Base-by-base conservation (phyloP, 2,113 vertebrate genomes). In the Alouatta palliata region DNA sequence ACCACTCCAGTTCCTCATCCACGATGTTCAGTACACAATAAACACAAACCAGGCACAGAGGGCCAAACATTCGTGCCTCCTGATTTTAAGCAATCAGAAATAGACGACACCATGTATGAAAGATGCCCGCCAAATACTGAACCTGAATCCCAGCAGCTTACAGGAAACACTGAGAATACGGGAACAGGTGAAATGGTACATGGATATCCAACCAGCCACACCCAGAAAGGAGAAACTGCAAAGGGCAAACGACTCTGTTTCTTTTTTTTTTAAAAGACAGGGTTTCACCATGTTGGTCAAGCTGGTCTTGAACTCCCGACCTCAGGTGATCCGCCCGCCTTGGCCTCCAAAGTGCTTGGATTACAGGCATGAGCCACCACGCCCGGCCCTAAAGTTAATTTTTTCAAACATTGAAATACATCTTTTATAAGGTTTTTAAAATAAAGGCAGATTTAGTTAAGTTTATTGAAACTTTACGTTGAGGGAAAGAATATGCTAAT, bases 391-490 rank as follows among this genome's bases (percentile, higher is more conserved):
- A 64, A 64, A 96, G 97, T 98, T 98, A 97, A 97, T 98, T 98
- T 95, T 98, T 98, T 97, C 98, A 98, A 97, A 97, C 98, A 98
- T 97, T 99, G 96, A 98, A 98, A 97, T 98, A 96, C 98, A 98
- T 98, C 96, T 99, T 99, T 98, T 98, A 98, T 97, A 98, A 98
- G 96, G 97, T 98, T 98, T 99, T 99, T 98, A 30, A 92, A 97
- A 98, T 98, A 98, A 98, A 90, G 98, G 98, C 97, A 91, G 97
- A 98, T 97, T 37, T 83, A 98, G 97, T 98, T 40, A 6, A 96
- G 97, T 98, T 95, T 93, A 64, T 96, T 98, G 98, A 90, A 97
- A 84, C 97, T 25, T 97, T 80, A 95, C 97, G 82, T 75, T 43
- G 82, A 98, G 96, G 94, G 97, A 68, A 84, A 86, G 88, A 32